Evolutionary conservation across 1,140 invertebrate genomes (phyloP), one percentile per base, ranked within the genome.

Genomic region (Drosophila gunungcola): DNA sequence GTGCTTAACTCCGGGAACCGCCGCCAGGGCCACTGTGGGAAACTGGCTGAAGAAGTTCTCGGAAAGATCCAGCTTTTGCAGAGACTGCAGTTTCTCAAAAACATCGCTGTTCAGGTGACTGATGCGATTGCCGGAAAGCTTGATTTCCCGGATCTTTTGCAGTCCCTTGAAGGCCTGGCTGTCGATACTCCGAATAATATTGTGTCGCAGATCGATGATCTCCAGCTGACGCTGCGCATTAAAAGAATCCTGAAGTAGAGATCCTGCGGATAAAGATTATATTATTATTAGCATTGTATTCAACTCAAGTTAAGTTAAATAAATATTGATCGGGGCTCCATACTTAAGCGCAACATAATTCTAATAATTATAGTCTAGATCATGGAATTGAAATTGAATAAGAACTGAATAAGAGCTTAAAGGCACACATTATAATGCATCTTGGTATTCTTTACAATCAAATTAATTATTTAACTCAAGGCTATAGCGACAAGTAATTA

Each of bases 41-140:
- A 98, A 96, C 79, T 96, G 95, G 5, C 94, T 93, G 13, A 98
- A 95, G 81, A 97, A 97, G 92, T 98, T 98, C 78, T 96, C 95
- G 1, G 97, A 97, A 4, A 98, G 92, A 92, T 98, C 96, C 60
- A 98, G 92, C 64, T 95, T 94, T 69, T 97, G 94, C 29, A 98
- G 92, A 56, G 94, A 95, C 67, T 95, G 94, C 3, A 96, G 94
- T 53, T 96, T 96, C 93, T 96, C 89, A 27, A 92, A 97, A 45
- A 96, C 95, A 82, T 97, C 96, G 85, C 96, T 96, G 91, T 97
- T 97, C 82, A 97, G 95, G 69, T 95, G 95, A 2, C 94, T 94
- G 1, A 97, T 93, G 65, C 96, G 94, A 92, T 98, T 98, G 64
- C 95, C 94, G 0, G 95, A 94, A 4, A 98, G 92, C 79, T 96